Conservation (phyloP, 1,140 invertebrate genomes). For the Bombus haemorrhoidalis region DNA sequence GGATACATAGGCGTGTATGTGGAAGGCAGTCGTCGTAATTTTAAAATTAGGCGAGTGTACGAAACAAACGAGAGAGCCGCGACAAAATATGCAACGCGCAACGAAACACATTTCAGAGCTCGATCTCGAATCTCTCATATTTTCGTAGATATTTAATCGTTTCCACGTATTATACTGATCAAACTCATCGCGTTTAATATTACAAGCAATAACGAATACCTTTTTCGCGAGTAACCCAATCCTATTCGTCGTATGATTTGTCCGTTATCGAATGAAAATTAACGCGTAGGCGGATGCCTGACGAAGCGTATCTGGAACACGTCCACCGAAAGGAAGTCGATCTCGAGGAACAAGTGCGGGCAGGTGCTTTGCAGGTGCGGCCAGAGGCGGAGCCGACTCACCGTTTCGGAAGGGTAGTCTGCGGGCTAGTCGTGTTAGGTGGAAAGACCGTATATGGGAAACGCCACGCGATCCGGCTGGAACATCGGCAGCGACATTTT, state of each 20-base stretch:
- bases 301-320: not conserved
- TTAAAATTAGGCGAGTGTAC: too few relatives aligned
- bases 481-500: conserved; percentile 74
- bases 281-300: not conserved
- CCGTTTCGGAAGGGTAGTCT: not conserved
- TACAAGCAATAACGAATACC: too few relatives aligned
- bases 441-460: conserved; percentile 24
- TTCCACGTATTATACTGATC: too few relatives aligned
- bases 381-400: not conserved
- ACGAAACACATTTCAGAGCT: too few relatives aligned
- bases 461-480: conserved; percentile 4
- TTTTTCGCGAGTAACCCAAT: too few relatives aligned
- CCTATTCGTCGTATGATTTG: not conserved
- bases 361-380: conserved; percentile 40
- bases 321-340: not conserved
- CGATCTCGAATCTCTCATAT: too few relatives aligned
- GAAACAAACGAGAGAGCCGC: too few relatives aligned
- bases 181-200: too few relatives aligned
- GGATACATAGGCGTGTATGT: too few relatives aligned
- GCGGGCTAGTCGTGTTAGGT: conserved; percentile 14
- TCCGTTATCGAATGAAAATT: not conserved
- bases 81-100: too few relatives aligned
- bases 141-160: too few relatives aligned
- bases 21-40: too few relatives aligned
- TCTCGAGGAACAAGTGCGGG: conserved; percentile 18